These are phyloP conservation scores for Plestiodon gilberti DNA, from an alignment of 2,113 vertebrate genomes.

Conservation along the genomic window DNA sequence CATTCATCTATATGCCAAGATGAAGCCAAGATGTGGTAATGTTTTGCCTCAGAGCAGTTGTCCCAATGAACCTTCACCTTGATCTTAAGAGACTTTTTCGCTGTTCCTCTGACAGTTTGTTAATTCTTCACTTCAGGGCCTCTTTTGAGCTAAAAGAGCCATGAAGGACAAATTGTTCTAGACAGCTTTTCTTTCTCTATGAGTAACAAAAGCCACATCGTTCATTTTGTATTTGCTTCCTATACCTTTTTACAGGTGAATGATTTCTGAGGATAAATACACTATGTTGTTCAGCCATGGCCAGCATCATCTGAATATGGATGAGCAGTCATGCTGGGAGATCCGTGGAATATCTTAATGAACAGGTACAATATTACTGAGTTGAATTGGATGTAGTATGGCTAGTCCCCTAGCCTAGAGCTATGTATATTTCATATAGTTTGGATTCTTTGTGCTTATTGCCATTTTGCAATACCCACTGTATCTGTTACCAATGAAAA, in stretches of 20 bases:
- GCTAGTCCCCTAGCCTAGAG: not conserved
- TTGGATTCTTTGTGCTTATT: constrained; percentile 8
- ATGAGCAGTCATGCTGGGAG: constrained; percentile 1
- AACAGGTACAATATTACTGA: not conserved
- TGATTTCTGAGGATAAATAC: constrained; percentile 39
- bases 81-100: constrained; percentile 66
- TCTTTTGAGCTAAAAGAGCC: constrained; percentile 66
- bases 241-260: constrained; percentile 59
- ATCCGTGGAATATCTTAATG: not conserved
- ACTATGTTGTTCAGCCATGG: constrained; percentile 4
- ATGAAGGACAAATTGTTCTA: constrained; percentile 62
- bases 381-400: not conserved
- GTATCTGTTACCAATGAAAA: not conserved
- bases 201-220: constrained; percentile 51
- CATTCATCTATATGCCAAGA: constrained; percentile 60
- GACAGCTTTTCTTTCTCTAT: constrained; percentile 65
- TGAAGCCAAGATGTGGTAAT: constrained; percentile 60
- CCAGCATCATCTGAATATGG: constrained; percentile 19
- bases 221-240: constrained; percentile 42
- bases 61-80: constrained; percentile 70
- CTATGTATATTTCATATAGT: not conserved
- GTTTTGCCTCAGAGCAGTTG: constrained; percentile 68
- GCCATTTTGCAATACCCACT: not conserved
- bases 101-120: constrained; percentile 69
- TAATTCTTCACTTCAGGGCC: constrained; percentile 71